phyloP scores from a whole-genome alignment of 2,113 vertebrate species.

The Cynopterus brachyotis region DNA sequence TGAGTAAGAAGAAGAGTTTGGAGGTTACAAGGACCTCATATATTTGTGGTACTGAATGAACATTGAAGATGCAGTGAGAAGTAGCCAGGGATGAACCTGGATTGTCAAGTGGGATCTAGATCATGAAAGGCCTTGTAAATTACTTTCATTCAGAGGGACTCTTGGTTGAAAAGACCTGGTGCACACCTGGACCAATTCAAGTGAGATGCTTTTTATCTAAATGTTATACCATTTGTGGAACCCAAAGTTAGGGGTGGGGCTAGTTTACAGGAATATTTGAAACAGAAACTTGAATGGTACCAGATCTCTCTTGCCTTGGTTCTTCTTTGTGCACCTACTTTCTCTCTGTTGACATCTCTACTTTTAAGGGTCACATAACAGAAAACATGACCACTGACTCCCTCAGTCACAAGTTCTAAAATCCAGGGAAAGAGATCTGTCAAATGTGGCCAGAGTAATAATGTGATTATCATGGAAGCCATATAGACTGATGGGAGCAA shows the following conservation, averaged over 20 bases:
- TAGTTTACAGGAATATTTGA: neutral
- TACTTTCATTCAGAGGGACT: neutral
- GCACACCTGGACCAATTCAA: neutral
- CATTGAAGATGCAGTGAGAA: neutral
- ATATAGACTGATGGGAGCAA: neutral
- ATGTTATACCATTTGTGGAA: neutral
- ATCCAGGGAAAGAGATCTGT: neutral
- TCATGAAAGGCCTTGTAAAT: neutral
- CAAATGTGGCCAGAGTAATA: neutral
- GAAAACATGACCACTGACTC: neutral
- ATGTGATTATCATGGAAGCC: neutral
- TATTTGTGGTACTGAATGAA: neutral
- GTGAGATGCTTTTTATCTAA: neutral
- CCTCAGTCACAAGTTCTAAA: neutral
- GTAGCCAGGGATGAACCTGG: neutral
- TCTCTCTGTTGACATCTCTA: neutral
- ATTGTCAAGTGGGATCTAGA: neutral
- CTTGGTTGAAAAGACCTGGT: neutral
- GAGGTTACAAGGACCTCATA: neutral
- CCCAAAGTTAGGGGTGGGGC: neutral
- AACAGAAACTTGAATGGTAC: neutral
- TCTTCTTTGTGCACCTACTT: neutral
- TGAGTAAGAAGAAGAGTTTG: neutral
- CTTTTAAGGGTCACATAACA: neutral
- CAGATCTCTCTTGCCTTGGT: neutral